Percentiles rank a stretch among this genome's conserved stretches.
These are phyloP conservation scores for Uria lomvia DNA, from an alignment of 2,113 vertebrate genomes.

Conservation along the genomic window DNA sequence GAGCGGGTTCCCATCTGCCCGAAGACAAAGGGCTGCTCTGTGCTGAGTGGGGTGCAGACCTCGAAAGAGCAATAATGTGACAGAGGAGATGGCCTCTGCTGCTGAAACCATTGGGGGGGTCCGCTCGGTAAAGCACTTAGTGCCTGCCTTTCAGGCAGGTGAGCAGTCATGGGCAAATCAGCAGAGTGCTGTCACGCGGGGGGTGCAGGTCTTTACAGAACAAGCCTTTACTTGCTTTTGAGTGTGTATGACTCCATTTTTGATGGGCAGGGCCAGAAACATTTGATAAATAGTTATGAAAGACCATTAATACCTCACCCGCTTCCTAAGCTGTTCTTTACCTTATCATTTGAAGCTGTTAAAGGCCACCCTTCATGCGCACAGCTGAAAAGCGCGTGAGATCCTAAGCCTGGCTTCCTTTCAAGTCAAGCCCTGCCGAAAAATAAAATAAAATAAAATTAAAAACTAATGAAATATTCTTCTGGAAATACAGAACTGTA, in stretches of 20 bases:
- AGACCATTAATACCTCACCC: neutral
- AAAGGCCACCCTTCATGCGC: too few relatives aligned
- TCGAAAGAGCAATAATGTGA: rapidly evolving
- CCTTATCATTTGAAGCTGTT: neutral
- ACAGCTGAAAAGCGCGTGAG: rapidly evolving
- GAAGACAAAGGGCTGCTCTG: neutral
- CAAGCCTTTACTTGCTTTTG: neutral
- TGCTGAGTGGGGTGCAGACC: neutral
- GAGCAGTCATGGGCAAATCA: neutral
- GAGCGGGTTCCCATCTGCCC: neutral
- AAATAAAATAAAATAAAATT: neutral
- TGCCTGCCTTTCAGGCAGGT: neutral
- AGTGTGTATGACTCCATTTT: rapidly evolving
- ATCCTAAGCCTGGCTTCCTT: neutral
- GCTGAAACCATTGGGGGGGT: rapidly evolving
- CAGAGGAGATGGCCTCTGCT: neutral
- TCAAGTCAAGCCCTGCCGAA: neutral
- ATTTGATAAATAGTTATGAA: neutral
- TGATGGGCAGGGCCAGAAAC: rapidly evolving
- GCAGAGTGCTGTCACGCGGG: neutral
- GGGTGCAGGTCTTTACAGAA: neutral
- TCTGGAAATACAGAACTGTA: neutral
- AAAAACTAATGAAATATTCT: neutral
- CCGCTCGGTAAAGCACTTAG: rapidly evolving
- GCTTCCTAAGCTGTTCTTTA: neutral